Evolutionary conservation across 2,113 vertebrate species (phyloP), one percentile per base, ranked within the genome.

Genomic region (Paramormyrops kingsleyae): DNA sequence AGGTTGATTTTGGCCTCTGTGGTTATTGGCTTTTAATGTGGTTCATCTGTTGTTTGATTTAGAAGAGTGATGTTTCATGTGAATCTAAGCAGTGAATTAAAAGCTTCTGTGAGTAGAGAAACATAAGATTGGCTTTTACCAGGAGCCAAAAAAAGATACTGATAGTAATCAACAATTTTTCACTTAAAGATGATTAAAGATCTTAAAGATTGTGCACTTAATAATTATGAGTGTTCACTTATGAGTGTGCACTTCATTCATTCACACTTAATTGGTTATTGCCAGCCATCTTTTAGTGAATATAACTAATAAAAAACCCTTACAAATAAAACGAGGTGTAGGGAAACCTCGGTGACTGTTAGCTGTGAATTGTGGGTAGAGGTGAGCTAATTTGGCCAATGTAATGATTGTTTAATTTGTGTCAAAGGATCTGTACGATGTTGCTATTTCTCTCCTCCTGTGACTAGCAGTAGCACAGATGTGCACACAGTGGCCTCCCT

Each of bases 401-500:
- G 35, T 39, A 15, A 39, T 77, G 35, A 77, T 4, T 77, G 31
- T 77, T 77, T 2, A 10, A 15, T 77, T 77, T 39, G 31, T 15
- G 35, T 7, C 31, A 5, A 6, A n/a, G 70, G n/a, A 39, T 39
- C 31, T 2, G 13, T 17, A 6, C 2, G 5, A 35, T 31, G 39
- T 50, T 53, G 44, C 24, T 53, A 17, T 87, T 35, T 89, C 87
- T 19, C 89, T 0, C 93, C 95, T 66, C 91, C 94, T 74, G 92
- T 0, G 93, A 90, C 91, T 89, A 31, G 50, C 95, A 99, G 99
- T 95, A 98, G 95, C 92, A 99, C 98, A 1, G 98, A 99, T 7
- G 98, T 99, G 44, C 99, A 99, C 91, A 99, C 99, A 0, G 99
- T 99, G 44, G 98, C 99, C 0, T 99, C 99, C 0, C 96, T 99